Evolutionary conservation across 2,113 vertebrate species (phyloP), one percentile per base, ranked within the genome.

Genomic region (Serilophus lunatus): DNA sequence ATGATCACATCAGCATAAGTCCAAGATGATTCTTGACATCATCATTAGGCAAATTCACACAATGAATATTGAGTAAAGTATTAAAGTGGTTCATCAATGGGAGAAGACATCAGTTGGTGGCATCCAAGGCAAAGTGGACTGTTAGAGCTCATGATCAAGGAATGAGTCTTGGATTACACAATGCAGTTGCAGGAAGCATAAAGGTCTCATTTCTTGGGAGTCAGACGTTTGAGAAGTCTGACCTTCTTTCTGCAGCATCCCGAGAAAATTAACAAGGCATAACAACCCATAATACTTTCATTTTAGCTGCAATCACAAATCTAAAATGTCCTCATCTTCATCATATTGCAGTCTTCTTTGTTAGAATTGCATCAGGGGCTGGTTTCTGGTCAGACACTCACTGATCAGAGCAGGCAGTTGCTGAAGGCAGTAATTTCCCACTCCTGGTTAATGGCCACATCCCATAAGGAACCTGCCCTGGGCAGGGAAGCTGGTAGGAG

Each of bases 241-340:
- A 92, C 87, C 42, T 85, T 81, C 35, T 38, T 87, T 68, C 63
- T 68, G 51, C 54, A 93, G 63, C 44, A 66, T 18, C 29, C 28
- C 44, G 80, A 93, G 82, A 81, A 92, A 92, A 93, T 83, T 72
- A 91, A 50, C 93, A 56, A 66, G 79, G 71, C 50, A 29, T 82
- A 77, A 42, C 75, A 82, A 63, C 64, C 75, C 70, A 12, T 80
- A 74, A 88, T 59, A 38, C 33, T 91, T 63, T 69, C 26, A 42
- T 80, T 95, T 91, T 59, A 69, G 38, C 82, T 85, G 74, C 90
- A 94, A 49, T 85, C 84, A 61, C 70, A 87, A 64, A 80, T 86
- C 63, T 50, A 79, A 50, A 76, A 54, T 38, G 82, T 36, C 38
- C 47, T 91, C 47, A 36, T 88, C 59, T 45, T 77, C 47, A 3